phyloP scores from a whole-genome alignment of 2,113 vertebrate species.

The Nycticorax nycticorax region DNA sequence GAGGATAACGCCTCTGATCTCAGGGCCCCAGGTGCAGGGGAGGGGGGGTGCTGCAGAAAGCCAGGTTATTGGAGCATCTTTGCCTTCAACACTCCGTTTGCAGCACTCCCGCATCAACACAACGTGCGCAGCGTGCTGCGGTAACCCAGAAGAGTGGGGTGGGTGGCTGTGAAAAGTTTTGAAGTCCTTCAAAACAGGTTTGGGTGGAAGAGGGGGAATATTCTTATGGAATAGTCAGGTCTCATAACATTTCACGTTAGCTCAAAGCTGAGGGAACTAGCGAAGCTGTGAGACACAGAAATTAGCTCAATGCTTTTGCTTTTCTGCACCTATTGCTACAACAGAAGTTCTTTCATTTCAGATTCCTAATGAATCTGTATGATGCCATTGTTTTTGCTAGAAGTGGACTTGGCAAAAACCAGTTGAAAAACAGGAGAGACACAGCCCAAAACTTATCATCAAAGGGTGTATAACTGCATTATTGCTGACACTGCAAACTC shows the following conservation, averaged over 20 bases:
- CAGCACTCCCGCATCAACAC: not conserved
- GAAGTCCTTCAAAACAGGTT: not conserved
- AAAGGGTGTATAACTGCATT: not conserved
- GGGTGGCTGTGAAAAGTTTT: not conserved
- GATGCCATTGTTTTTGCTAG: not conserved
- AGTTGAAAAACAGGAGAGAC: not conserved
- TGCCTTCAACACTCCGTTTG: not conserved
- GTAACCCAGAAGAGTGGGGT: not conserved
- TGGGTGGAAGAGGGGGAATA: not conserved
- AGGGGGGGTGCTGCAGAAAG: not conserved
- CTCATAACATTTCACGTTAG: not conserved
- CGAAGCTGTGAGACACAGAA: not conserved
- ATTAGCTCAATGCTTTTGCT: not conserved
- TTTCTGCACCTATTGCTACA: not conserved
- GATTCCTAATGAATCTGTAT: not conserved
- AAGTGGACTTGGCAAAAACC: not conserved
- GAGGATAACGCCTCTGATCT: not conserved
- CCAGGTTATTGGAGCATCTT: not conserved
- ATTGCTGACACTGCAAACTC: not conserved
- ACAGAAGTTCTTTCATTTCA: not conserved
- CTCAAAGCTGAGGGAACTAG: not conserved
- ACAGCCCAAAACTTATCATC: not conserved
- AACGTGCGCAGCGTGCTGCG: fast-evolving
- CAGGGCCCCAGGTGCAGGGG: not conserved
- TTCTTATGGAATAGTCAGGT: not conserved